Conservation (phyloP, 92 coral and sea anemone genomes). For the Epizoanthus scotinus region DNA sequence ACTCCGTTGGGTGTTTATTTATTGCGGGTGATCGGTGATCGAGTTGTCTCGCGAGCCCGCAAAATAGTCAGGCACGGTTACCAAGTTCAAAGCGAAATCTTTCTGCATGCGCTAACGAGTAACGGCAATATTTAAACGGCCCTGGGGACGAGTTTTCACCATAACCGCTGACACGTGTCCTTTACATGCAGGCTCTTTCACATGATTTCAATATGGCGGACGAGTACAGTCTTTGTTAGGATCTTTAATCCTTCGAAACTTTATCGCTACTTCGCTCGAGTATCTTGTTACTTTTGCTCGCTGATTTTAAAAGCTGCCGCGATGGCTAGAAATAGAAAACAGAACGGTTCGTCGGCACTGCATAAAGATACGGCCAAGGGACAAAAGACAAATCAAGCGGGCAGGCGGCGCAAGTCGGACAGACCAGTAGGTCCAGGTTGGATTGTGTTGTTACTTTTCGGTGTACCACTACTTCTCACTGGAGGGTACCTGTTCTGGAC, state of each 20-base stretch:
- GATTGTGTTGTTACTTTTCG: constrained; percentile 18
- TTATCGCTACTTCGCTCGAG: background rate
- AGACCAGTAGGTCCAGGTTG: background rate
- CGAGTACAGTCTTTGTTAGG: background rate
- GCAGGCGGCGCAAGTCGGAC: background rate
- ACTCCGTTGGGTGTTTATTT: too few species aligned
- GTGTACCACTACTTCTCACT: constrained; percentile 36
- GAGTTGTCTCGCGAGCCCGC: too few species aligned
- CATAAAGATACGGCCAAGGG: constrained; percentile 20
- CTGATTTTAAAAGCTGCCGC: background rate
- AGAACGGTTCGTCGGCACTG: background rate
- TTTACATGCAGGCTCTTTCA: background rate
- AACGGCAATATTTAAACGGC: too few species aligned
- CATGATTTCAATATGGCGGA: constrained; percentile 23
- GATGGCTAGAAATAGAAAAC: constrained; percentile 33
- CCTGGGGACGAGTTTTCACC: background rate
- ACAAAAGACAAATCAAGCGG: constrained; percentile 22
- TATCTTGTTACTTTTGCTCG: background rate
- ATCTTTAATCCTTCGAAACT: background rate
- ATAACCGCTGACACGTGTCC: constrained; percentile 3
- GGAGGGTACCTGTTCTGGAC: constrained; percentile 74
- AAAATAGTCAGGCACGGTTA: too few species aligned
- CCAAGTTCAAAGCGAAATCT: too few species aligned
- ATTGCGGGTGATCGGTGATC: too few species aligned
- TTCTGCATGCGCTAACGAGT: too few species aligned